Evolutionary conservation across 2,888 invertebrate species (phyloP).

Genomic region (Xestia sexstrigata): DNA sequence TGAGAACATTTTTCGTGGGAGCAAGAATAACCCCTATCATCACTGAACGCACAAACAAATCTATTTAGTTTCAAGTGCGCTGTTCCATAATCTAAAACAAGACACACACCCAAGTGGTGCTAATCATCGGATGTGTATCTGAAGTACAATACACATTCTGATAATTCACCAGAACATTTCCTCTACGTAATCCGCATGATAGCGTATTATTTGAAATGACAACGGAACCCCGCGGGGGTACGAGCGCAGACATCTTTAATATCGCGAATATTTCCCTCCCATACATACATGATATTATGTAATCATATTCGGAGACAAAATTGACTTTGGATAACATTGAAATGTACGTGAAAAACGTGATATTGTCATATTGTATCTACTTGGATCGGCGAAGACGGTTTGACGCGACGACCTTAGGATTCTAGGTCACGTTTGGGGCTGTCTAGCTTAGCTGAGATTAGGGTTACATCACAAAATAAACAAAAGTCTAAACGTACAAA

Average conservation of each 20-base stretch:
- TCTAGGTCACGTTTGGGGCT: background rate
- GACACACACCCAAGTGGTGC: background rate
- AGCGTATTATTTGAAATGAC: conserved; percentile 55
- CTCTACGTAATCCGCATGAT: conserved; percentile 32
- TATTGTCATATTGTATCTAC: conserved; percentile 10
- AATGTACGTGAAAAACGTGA: conserved; percentile 27
- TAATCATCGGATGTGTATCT: conserved; percentile 8
- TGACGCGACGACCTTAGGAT: conserved; percentile 10
- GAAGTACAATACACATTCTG: conserved; percentile 6
- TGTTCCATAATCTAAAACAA: conserved; percentile 4
- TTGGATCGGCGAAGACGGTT: background rate
- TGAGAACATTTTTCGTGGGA: background rate
- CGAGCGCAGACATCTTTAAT: conserved; percentile 55
- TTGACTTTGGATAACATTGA: conserved; percentile 36
- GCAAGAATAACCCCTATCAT: background rate
- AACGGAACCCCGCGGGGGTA: conserved; percentile 42
- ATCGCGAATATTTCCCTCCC: conserved; percentile 42
- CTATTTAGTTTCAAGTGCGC: conserved; percentile 10
- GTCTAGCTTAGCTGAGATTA: conserved; percentile 4
- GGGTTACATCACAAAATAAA: background rate
- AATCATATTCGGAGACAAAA: conserved; percentile 47
- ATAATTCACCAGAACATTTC: conserved; percentile 39
- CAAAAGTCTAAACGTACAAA: background rate
- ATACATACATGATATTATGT: conserved; percentile 45
- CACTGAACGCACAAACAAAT: conserved; percentile 11